A percentile compares a stretch with the other conserved stretches of the same genome.
phyloP scores from a whole-genome alignment of 2,888 invertebrate genomes.

The Euphydryas editha region DNA sequence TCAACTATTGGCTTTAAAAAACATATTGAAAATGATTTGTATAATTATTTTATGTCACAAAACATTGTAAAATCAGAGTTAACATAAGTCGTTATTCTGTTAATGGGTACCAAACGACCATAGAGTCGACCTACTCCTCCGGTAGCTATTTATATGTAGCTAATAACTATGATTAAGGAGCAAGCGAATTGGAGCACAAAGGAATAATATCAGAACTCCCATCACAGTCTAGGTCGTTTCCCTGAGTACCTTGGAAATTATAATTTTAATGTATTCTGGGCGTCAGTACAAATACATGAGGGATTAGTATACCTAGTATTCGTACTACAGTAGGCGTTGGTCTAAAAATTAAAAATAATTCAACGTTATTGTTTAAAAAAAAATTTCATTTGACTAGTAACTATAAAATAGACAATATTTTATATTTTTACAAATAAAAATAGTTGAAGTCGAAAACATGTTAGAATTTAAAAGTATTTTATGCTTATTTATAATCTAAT shows the following conservation, averaged over 20 bases:
- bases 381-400: too few relatives aligned
- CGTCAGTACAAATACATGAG: conserved; percentile 61
- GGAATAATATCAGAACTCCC: conserved; percentile 77
- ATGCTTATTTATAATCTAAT: too few relatives aligned
- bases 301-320: conserved; percentile 54
- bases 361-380: too few relatives aligned
- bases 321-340: conserved; percentile 55
- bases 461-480: too few relatives aligned
- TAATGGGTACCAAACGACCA: conserved; percentile 41
- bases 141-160: conserved; percentile 53
- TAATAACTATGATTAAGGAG: conserved; percentile 79
- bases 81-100: conserved; percentile 29
- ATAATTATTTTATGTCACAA: neutral
- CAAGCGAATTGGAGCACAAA: conserved; percentile 65
- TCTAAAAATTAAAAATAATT: conserved; percentile 29
- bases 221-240: conserved; percentile 67
- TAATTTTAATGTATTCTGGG: conserved; percentile 80
- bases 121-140: conserved; percentile 44
- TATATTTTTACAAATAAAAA: too few relatives aligned
- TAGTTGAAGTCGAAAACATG: too few relatives aligned
- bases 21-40: neutral
- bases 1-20: neutral
- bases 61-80: conserved; percentile 27
- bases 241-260: conserved; percentile 69
- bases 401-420: too few relatives aligned